Base-by-base conservation (phyloP, 2,113 vertebrate genomes). In the Agapornis roseicollis region DNA sequence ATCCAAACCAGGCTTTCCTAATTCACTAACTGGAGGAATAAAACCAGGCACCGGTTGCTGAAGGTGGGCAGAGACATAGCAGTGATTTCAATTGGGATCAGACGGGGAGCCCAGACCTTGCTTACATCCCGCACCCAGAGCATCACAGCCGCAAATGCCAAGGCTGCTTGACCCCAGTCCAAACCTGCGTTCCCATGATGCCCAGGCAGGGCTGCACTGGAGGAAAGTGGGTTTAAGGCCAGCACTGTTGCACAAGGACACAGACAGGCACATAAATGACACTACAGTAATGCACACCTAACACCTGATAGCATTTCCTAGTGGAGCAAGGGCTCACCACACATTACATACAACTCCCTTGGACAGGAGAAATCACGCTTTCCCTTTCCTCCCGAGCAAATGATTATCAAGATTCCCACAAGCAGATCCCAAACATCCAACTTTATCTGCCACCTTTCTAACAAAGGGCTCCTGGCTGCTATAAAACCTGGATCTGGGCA, bases 61-160 rank as follows among this genome's bases (percentile, higher is more conserved):
- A 78, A 63, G 35, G 19, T 11, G 2, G n/a, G 44, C 0, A 1
- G 20, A 80, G 76, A 69, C 4, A 1, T 5, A 47, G 66, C 31
- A 53, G n/a, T 5, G 46, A 58, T 42, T 79, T 70, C 2, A 2
- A 4, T 0, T 13, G 25, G 61, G 73, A 73, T 63, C 28, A 49
- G 31, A 41, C 1, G 3, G n/a, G 61, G 74, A 88, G 19, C 70
- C 42, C 70, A 76, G 52, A n/a, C 6, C 47, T 85, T 56, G 28
- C 70, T 23, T 58, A 42, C 60, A 39, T 49, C 55, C 61, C 5
- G 3, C 9, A 14, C 13, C 39, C 24, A 0, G 0, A 58, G 78
- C 3, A 0, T 17, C 0, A 0, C 28, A 31, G 42, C 50, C 6
- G 0, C 0, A 0, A n/a, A 22, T 23, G 25, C 42, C 2, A 6